Evolutionary conservation across 2,888 invertebrate genomes (phyloP).

Genomic region (Pogonocherus hispidulus): DNA sequence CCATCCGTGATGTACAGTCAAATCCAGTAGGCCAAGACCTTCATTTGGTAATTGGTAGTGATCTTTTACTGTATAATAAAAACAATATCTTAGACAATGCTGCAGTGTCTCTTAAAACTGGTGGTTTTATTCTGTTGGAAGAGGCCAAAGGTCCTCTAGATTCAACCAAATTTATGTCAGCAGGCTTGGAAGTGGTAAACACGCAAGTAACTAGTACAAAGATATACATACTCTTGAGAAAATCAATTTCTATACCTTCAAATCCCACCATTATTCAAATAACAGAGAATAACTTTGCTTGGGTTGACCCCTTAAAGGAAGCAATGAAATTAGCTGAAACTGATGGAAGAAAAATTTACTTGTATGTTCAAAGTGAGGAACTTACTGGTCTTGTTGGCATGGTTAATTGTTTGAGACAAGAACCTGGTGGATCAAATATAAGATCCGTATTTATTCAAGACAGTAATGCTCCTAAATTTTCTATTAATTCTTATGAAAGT

Average conservation of each 20-base stretch:
- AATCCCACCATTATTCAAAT: constrained; percentile 74
- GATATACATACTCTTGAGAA: constrained; percentile 79
- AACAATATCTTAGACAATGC: constrained; percentile 72
- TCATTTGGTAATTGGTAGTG: constrained; percentile 78
- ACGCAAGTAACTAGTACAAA: constrained; percentile 77
- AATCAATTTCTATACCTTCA: constrained; percentile 65
- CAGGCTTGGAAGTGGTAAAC: constrained; percentile 72
- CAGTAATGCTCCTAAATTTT: constrained; percentile 74
- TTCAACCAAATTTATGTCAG: constrained; percentile 58
- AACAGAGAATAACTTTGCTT: constrained; percentile 79
- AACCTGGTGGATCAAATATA: constrained; percentile 85
- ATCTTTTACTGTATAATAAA: constrained; percentile 74
- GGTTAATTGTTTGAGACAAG: constrained; percentile 90
- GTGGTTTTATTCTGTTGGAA: constrained; percentile 82
- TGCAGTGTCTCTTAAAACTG: constrained; percentile 74
- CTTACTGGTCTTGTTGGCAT: constrained; percentile 88
- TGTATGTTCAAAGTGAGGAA: constrained; percentile 79
- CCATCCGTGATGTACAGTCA: constrained; percentile 74
- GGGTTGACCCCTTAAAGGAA: constrained; percentile 87
- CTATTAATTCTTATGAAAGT: constrained; percentile 72
- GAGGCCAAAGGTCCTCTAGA: constrained; percentile 74
- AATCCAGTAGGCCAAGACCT: constrained; percentile 77
- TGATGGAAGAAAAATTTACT: constrained; percentile 75
- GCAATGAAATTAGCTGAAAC: constrained; percentile 78
- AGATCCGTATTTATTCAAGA: constrained; percentile 82